Evolutionary conservation across 2,113 vertebrate species (phyloP).

Genomic region (Saccopteryx bilineata): DNA sequence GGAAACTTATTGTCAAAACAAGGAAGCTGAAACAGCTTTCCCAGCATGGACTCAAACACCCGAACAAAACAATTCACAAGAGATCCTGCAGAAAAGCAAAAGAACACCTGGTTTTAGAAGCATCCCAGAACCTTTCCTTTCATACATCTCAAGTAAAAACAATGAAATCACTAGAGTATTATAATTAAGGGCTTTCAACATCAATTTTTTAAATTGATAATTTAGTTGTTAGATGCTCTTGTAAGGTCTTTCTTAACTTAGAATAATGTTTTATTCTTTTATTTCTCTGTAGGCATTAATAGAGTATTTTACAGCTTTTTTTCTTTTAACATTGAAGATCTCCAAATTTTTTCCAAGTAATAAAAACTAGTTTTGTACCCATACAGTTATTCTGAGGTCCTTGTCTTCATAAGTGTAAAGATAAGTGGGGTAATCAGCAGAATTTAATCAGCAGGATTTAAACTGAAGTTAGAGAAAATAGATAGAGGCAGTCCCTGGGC

Average conservation of each 20-base stretch:
- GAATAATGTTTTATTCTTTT: background rate
- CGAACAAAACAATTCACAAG: conserved; percentile 24
- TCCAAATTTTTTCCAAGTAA: background rate
- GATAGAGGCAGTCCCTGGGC: background rate
- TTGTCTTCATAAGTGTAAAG: conserved; percentile 23
- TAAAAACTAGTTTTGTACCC: conserved; percentile 36
- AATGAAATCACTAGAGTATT: background rate
- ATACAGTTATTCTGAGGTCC: background rate
- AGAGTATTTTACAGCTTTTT: background rate
- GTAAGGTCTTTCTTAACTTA: background rate
- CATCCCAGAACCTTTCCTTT: conserved; percentile 14
- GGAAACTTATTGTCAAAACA: background rate
- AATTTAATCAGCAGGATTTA: background rate
- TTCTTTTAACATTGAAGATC: background rate
- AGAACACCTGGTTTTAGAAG: conserved; percentile 40
- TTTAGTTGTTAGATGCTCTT: background rate
- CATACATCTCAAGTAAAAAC: conserved; percentile 29
- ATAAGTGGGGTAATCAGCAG: background rate
- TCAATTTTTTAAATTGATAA: background rate
- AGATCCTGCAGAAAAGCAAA: conserved; percentile 43
- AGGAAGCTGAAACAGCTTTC: conserved; percentile 18
- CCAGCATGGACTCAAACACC: conserved; percentile 23
- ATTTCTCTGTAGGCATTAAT: background rate
- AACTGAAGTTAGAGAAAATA: background rate
- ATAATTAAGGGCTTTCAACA: conserved; percentile 47